A percentile compares a stretch with the other conserved stretches of the same genome.
These are phyloP conservation scores for Aurelia sp. DNA, from an alignment of 30 jellyfish, hydroid and myxozoan genomes.

Conservation along the genomic window DNA sequence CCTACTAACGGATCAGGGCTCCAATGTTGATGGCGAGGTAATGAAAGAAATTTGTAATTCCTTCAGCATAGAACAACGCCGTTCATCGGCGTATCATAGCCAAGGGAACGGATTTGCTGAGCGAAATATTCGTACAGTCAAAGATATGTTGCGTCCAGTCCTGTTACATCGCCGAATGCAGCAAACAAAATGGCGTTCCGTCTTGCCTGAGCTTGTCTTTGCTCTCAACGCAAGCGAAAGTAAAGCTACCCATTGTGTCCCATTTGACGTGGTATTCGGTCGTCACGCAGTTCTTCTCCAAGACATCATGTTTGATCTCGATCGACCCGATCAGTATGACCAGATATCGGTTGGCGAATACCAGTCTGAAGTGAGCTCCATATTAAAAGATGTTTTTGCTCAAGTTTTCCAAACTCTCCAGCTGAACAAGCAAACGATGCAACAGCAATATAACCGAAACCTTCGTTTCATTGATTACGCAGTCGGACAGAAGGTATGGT, in stretches of 20 bases:
- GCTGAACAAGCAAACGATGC: not conserved
- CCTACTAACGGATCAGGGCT: slow-evolving; percentile 55
- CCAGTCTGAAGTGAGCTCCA: not conserved
- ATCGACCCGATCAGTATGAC: slow-evolving; percentile 4
- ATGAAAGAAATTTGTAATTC: slow-evolving; percentile 7
- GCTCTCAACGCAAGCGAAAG: no score
- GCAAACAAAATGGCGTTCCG: no score
- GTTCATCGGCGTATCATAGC: not conserved
- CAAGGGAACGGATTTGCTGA: slow-evolving; percentile 1
- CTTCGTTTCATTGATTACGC: slow-evolving; percentile 8
- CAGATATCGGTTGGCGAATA: not conserved
- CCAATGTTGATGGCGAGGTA: slow-evolving; percentile 26
- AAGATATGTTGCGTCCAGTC: not conserved
- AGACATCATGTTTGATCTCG: not conserved
- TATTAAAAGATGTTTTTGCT: slow-evolving; percentile 8
- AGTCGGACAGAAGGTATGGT: not conserved
- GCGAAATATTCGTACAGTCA: slow-evolving; percentile 27
- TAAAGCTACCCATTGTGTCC: no score
- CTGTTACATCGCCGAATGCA: no score
- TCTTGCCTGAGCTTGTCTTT: no score
- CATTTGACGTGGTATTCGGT: no score
- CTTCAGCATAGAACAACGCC: slow-evolving; percentile 22
- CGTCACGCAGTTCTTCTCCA: no score
- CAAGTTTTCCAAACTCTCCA: slow-evolving; percentile 1
- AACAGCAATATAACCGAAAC: slow-evolving; percentile 22